These are phyloP conservation scores for Corvus cornix DNA, from an alignment of 2,113 vertebrate species.

Conservation along the genomic window DNA sequence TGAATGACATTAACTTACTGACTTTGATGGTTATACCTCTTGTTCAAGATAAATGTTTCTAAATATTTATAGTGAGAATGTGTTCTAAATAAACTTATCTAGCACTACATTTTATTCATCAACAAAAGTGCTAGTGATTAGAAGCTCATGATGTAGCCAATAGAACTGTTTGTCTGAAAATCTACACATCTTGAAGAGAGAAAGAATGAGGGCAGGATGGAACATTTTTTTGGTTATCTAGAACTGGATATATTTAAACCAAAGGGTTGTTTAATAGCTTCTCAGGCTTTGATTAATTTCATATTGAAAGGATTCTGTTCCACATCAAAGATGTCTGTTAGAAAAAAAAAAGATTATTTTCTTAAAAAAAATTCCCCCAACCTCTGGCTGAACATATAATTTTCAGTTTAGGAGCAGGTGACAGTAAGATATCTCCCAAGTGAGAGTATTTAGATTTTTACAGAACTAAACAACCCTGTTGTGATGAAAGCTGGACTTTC, in stretches of 20 bases:
- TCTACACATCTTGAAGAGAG: slow-evolving; percentile 17
- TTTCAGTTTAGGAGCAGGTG: slow-evolving; percentile 73
- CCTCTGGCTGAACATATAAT: slow-evolving; percentile 73
- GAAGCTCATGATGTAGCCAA: slow-evolving; percentile 1
- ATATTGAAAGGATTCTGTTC: slow-evolving; percentile 72
- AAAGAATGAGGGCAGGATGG: slow-evolving; percentile 4
- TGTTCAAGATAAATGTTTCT: background rate
- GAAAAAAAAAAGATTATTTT: slow-evolving; percentile 37
- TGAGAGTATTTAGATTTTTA: slow-evolving; percentile 63
- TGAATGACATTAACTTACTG: background rate
- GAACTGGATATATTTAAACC: slow-evolving; percentile 34
- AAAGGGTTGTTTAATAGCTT: slow-evolving; percentile 73
- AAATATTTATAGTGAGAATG: background rate
- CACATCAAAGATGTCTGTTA: slow-evolving; percentile 72
- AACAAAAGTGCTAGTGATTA: background rate
- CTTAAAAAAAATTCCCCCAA: background rate
- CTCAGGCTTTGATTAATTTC: slow-evolving; percentile 73
- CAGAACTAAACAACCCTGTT: slow-evolving; percentile 62
- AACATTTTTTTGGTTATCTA: slow-evolving; percentile 30
- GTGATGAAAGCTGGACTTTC: slow-evolving; percentile 73
- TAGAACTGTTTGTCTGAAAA: slow-evolving; percentile 12
- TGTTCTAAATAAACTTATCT: background rate
- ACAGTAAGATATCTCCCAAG: slow-evolving; percentile 63
- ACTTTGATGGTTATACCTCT: background rate
- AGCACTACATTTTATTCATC: background rate